Percentiles rank a stretch among this genome's conserved stretches.
Evolutionary conservation across 1,140 invertebrate species (phyloP).

Genomic region (Procambarus clarkii): DNA sequence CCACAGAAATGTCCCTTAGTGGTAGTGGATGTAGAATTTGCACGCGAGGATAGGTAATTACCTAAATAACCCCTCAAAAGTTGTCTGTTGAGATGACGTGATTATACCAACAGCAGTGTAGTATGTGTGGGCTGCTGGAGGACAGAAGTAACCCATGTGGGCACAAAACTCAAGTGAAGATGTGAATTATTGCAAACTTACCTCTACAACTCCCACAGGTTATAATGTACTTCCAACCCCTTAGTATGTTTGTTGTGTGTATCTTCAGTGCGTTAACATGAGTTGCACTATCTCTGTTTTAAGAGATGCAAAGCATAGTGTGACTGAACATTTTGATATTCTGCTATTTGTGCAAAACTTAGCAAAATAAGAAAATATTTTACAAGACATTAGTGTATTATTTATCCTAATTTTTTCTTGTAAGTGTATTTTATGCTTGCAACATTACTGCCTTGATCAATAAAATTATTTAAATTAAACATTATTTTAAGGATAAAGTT

Average conservation of each 20-base stretch:
- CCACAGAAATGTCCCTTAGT: constrained; percentile 45
- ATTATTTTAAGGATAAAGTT: no score
- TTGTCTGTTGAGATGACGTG: constrained; percentile 42
- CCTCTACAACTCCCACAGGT: constrained; percentile 25
- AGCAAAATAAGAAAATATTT: constrained; percentile 67
- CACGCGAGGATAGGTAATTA: constrained; percentile 8
- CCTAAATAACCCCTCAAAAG: constrained; percentile 10
- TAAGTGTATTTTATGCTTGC: no score
- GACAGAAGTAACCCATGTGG: constrained; percentile 28
- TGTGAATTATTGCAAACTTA: constrained; percentile 4
- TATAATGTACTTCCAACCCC: constrained; percentile 52
- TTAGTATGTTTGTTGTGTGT: constrained; percentile 65
- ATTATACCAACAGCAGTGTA: constrained; percentile 48
- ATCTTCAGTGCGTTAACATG: constrained; percentile 50
- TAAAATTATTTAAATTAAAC: no score
- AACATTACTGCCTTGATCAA: no score
- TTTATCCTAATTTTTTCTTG: neutral
- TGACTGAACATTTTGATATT: constrained; percentile 67
- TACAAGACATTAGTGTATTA: constrained; percentile 37
- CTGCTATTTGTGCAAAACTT: constrained; percentile 68
- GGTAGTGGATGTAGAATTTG: constrained; percentile 39
- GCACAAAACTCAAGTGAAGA: constrained; percentile 14
- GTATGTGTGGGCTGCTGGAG: constrained; percentile 47
- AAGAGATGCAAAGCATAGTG: constrained; percentile 61
- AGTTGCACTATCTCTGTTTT: constrained; percentile 61